Evolutionary conservation across 1,140 invertebrate genomes (phyloP).

Genomic region (Ceratoteleas bidentatus): DNA sequence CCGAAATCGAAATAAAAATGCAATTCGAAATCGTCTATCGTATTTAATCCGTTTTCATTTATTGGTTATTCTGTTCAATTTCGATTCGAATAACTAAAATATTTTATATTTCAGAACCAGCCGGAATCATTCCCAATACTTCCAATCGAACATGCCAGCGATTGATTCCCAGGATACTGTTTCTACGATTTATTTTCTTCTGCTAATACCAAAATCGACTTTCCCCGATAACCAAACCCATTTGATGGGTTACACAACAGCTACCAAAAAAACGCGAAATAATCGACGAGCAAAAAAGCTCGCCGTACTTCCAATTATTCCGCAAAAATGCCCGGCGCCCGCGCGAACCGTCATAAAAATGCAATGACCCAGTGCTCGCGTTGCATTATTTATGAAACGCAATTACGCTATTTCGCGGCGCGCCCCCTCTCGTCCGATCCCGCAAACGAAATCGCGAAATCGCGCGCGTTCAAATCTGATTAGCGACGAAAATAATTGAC

Average conservation of each 20-base stretch:
- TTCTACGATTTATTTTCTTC: not conserved
- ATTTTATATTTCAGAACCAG: too few relatives aligned
- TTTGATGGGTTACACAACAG: not conserved
- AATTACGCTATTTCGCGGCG: conserved; percentile 11
- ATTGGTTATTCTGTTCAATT: too few relatives aligned
- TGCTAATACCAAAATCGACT: not conserved
- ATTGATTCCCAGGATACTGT: not conserved
- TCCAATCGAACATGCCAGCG: too few relatives aligned
- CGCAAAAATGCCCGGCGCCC: not conserved
- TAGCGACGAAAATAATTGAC: conserved; percentile 65
- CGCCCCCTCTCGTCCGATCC: not conserved
- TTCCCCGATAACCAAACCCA: not conserved
- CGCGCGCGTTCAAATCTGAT: conserved; percentile 50
- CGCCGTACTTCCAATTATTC: conserved; percentile 1
- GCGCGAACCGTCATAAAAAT: not conserved
- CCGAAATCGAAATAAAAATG: too few relatives aligned
- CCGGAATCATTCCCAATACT: too few relatives aligned
- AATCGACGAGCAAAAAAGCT: too few relatives aligned
- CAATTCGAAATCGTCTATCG: too few relatives aligned
- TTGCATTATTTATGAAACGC: conserved; percentile 10
- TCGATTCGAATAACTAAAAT: too few relatives aligned
- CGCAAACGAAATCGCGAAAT: conserved; percentile 15
- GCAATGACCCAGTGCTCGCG: not conserved
- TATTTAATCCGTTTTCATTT: too few relatives aligned
- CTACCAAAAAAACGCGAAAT: not conserved